These are phyloP conservation scores for Macrochelys suwanniensis DNA, from an alignment of 2,797 vertebrate species.

Conservation along the genomic window DNA sequence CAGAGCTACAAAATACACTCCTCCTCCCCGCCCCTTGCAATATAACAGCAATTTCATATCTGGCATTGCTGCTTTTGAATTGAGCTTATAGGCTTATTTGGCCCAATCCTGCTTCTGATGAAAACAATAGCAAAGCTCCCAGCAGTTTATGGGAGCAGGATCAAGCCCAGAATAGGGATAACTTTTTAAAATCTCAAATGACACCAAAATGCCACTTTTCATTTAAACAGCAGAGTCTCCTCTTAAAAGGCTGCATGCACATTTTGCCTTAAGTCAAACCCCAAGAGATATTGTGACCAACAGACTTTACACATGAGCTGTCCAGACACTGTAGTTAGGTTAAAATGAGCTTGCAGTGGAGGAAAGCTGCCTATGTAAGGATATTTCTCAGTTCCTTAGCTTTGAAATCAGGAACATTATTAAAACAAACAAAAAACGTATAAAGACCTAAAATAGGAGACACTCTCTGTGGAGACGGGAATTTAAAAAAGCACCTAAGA, in stretches of 20 bases:
- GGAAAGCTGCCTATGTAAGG: not conserved
- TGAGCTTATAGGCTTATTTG: not conserved
- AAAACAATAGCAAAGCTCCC: constrained; percentile 18
- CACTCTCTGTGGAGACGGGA: not conserved
- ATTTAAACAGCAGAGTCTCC: not conserved
- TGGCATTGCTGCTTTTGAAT: constrained; percentile 3
- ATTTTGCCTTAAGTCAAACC: not conserved
- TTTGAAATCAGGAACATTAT: constrained; percentile 1
- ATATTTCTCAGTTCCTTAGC: not conserved
- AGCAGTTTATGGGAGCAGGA: not conserved
- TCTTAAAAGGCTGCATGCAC: not conserved
- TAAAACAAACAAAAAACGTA: not conserved
- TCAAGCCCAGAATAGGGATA: not conserved
- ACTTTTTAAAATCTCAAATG: not conserved
- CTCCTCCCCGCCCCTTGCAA: not conserved
- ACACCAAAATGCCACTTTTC: not conserved
- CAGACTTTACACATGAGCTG: not conserved
- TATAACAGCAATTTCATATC: not conserved
- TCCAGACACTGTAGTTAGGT: not conserved
- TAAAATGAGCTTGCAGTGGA: not conserved
- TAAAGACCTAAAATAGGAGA: constrained; percentile 10
- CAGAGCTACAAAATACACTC: not conserved
- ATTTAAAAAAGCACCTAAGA: not conserved
- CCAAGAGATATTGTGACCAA: not conserved
- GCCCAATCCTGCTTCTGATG: not conserved